These are phyloP conservation scores for Ibidorhyncha struthersii DNA, from an alignment of 2,113 vertebrate genomes.

Conservation along the genomic window DNA sequence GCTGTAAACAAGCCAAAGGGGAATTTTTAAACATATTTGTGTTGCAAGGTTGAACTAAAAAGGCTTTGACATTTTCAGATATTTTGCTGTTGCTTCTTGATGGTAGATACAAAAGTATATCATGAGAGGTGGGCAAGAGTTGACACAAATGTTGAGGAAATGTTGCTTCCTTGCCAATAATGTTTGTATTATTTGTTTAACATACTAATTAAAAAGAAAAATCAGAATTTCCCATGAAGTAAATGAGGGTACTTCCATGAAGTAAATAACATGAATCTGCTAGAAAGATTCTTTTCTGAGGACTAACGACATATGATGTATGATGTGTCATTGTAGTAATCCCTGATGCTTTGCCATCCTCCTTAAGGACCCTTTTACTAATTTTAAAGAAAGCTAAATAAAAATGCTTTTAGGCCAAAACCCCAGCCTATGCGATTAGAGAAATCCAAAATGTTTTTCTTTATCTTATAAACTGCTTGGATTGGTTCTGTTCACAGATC, in stretches of 20 bases:
- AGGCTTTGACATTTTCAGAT: constrained; percentile 35
- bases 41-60: not conserved
- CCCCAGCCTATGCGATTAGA: not conserved
- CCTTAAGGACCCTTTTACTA: not conserved
- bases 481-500: not conserved
- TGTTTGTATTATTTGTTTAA: not conserved
- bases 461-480: not conserved
- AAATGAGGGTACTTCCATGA: not conserved
- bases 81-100: not conserved
- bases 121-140: not conserved
- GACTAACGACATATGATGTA: not conserved
- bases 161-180: not conserved
- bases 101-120: not conserved
- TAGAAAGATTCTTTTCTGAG: not conserved
- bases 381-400: not conserved
- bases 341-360: not conserved
- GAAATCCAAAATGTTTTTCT: not conserved
- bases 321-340: not conserved
- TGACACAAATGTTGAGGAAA: not conserved
- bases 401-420: not conserved
- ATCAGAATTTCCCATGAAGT: not conserved
- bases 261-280: not conserved
- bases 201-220: not conserved
- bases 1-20: not conserved
- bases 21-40: not conserved